phyloP scores from a whole-genome alignment of 2,113 vertebrate genomes.

The Lamprotornis superbus region DNA sequence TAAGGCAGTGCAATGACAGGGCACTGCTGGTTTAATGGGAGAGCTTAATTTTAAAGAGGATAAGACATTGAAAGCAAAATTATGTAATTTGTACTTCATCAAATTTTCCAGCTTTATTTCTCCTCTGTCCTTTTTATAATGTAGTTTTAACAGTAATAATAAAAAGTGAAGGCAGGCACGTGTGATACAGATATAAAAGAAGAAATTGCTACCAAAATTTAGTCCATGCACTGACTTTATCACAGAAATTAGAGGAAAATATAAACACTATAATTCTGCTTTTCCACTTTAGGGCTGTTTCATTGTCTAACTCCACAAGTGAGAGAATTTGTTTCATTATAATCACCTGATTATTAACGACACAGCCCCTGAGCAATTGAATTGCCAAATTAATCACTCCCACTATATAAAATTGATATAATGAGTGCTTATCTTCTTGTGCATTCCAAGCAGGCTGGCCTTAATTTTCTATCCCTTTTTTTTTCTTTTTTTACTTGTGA shows the following conservation, averaged over 20 bases:
- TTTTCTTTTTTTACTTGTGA: accelerated
- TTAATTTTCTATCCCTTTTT: not conserved
- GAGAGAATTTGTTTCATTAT: not conserved
- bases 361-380: not conserved
- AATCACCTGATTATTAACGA: not conserved
- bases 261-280: not conserved
- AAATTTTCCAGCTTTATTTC: not conserved
- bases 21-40: not conserved
- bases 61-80: not conserved
- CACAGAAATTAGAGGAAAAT: not conserved
- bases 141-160: not conserved
- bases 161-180: not conserved
- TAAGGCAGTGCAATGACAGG: not conserved
- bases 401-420: not conserved
- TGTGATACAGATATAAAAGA: not conserved
- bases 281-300: not conserved
- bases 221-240: not conserved
- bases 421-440: not conserved
- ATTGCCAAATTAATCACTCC: not conserved
- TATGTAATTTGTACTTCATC: not conserved
- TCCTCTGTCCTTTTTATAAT: not conserved
- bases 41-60: not conserved
- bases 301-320: not conserved
- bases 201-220: not conserved
- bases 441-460: not conserved